Percentiles rank a stretch among this genome's conserved stretches.
Evolutionary conservation across 2,797 vertebrate species (phyloP).

Genomic region (Sebastes baramenuke): DNA sequence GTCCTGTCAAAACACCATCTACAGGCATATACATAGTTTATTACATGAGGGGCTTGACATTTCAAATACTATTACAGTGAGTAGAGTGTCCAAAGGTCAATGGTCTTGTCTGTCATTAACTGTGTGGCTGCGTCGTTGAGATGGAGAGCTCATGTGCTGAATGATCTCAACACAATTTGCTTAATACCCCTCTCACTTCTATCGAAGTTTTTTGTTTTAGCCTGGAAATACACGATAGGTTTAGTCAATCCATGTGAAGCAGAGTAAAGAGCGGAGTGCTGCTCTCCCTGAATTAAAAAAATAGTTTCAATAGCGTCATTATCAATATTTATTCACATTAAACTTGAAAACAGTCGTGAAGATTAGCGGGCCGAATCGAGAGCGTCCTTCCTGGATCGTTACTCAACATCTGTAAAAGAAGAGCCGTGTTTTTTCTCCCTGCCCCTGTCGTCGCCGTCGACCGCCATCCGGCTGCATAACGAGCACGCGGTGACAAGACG

Average conservation of each 20-base stretch:
- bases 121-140: slow-evolving; percentile 18
- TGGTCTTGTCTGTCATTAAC: slow-evolving; percentile 55
- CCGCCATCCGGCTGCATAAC: slow-evolving; percentile 39
- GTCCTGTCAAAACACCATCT: slow-evolving; percentile 55
- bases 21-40: slow-evolving; percentile 41
- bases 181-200: slow-evolving; percentile 30
- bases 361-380: not conserved
- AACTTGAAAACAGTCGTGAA: slow-evolving; percentile 28
- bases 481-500: slow-evolving; percentile 44
- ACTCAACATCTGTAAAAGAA: slow-evolving; percentile 47
- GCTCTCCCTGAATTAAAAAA: slow-evolving; percentile 37
- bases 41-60: slow-evolving; percentile 63
- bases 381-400: slow-evolving; percentile 12
- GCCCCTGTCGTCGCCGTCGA: not conserved
- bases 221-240: slow-evolving; percentile 23
- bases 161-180: slow-evolving; percentile 41
- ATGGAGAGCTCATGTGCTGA: slow-evolving; percentile 27
- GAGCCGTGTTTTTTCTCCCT: slow-evolving; percentile 27
- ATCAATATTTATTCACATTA: slow-evolving; percentile 55
- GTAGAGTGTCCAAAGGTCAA: slow-evolving; percentile 68
- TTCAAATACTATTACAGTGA: slow-evolving; percentile 64
- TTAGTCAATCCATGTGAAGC: not conserved
- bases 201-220: not conserved
- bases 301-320: slow-evolving; percentile 21
- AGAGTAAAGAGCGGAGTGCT: slow-evolving; percentile 27